Conservation (phyloP, 2,113 vertebrate species). For the Mandrillus leucophaeus region DNA sequence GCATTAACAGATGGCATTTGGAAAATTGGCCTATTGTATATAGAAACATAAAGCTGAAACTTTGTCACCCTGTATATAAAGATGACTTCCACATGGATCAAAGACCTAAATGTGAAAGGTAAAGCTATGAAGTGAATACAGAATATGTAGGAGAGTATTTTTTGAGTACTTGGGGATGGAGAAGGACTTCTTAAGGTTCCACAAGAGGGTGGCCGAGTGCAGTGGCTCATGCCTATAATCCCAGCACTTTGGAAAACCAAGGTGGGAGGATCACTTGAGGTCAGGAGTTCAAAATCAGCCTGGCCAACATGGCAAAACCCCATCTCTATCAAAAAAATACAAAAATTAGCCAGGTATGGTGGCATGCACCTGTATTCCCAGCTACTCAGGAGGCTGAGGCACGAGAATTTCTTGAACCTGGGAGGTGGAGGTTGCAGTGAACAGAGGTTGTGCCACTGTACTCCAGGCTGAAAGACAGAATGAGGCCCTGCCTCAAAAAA, state of each 20-base stretch:
- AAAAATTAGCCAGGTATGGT: background rate
- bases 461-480: too few relatives aligned
- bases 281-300: background rate
- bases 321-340: background rate
- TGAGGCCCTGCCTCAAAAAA: too few relatives aligned
- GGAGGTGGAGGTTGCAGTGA: too few relatives aligned
- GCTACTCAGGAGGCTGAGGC: background rate
- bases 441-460: too few relatives aligned
- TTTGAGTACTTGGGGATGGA: background rate
- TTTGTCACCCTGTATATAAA: background rate
- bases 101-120: background rate
- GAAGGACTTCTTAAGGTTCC: background rate
- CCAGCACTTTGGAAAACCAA: background rate
- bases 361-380: background rate
- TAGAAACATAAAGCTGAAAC: conserved; percentile 9
- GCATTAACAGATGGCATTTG: background rate
- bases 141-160: background rate
- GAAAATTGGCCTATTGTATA: background rate
- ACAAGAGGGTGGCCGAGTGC: too few relatives aligned
- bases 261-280: background rate
- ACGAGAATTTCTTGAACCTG: too few relatives aligned
- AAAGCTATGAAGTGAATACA: background rate
- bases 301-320: background rate
- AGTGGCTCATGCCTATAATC: background rate
- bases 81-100: background rate